phyloP scores from a whole-genome alignment of 2,113 vertebrate species.

The Eubucco bourcierii region DNA sequence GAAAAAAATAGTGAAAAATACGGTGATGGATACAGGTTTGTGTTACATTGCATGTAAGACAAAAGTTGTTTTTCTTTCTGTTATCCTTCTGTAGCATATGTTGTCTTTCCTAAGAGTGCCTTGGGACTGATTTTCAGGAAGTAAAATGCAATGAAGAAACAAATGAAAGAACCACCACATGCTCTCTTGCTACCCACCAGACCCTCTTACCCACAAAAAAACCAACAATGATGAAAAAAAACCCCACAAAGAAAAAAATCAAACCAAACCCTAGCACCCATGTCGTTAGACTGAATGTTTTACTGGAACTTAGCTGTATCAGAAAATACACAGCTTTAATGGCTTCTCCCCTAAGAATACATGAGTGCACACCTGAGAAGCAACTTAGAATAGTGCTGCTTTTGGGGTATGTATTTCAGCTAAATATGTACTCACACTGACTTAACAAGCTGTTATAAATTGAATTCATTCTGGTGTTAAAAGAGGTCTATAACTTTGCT shows the following conservation, averaged over 20 bases:
- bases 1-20: constrained; percentile 89
- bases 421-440: not conserved
- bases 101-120: not conserved
- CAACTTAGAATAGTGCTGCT: not conserved
- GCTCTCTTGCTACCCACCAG: fast-evolving
- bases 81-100: not conserved
- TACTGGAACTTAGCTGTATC: not conserved
- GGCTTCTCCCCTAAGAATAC: not conserved
- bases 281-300: not conserved
- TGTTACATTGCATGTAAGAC: not conserved
- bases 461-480: not conserved
- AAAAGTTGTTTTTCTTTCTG: not conserved
- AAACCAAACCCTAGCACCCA: not conserved
- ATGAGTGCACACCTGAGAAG: not conserved
- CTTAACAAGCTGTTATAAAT: not conserved
- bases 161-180: not conserved
- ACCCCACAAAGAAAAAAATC: not conserved
- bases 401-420: not conserved
- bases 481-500: not conserved
- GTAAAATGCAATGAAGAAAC: not conserved
- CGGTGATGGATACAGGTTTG: constrained; percentile 85
- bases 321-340: not conserved
- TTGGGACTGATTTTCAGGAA: not conserved
- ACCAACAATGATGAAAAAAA: not conserved
- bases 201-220: not conserved